Conservation (phyloP, 2,113 vertebrate genomes). For the Salvelinus sp. region DNA sequence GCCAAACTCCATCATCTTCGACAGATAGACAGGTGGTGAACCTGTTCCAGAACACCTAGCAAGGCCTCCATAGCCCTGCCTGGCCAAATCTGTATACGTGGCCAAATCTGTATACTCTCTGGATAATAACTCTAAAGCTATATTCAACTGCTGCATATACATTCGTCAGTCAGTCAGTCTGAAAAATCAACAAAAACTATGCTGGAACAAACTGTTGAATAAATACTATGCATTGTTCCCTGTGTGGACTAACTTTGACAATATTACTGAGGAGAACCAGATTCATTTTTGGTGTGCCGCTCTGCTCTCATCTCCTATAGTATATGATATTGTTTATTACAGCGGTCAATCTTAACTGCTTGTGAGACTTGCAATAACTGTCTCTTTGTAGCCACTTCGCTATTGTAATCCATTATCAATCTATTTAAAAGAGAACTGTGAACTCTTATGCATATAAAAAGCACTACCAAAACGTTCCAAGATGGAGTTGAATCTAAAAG, state of each 20-base stretch:
- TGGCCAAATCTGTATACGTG: neutral
- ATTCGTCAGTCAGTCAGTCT: neutral
- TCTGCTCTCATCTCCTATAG: constrained; percentile 27
- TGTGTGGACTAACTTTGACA: constrained; percentile 23
- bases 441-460: constrained; percentile 49
- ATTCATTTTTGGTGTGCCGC: constrained; percentile 4
- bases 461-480: constrained; percentile 53
- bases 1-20: constrained; percentile 10
- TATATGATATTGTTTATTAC: constrained; percentile 41
- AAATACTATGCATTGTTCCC: constrained; percentile 62
- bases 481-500: constrained; percentile 31
- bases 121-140: constrained; percentile 21
- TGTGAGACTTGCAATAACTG: constrained; percentile 66
- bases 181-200: neutral
- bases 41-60: neutral
- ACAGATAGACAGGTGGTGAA: neutral
- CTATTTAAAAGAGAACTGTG: constrained; percentile 69
- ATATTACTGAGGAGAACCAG: constrained; percentile 26
- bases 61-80: neutral
- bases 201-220: neutral
- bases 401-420: constrained; percentile 38
- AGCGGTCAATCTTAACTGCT: constrained; percentile 47
- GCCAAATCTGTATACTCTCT: too few species aligned
- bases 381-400: constrained; percentile 33
- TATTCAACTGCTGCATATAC: neutral